Evolutionary conservation across 2,113 vertebrate genomes (phyloP), one percentile per base, ranked within the genome.

Genomic region (Numenius arquata): DNA sequence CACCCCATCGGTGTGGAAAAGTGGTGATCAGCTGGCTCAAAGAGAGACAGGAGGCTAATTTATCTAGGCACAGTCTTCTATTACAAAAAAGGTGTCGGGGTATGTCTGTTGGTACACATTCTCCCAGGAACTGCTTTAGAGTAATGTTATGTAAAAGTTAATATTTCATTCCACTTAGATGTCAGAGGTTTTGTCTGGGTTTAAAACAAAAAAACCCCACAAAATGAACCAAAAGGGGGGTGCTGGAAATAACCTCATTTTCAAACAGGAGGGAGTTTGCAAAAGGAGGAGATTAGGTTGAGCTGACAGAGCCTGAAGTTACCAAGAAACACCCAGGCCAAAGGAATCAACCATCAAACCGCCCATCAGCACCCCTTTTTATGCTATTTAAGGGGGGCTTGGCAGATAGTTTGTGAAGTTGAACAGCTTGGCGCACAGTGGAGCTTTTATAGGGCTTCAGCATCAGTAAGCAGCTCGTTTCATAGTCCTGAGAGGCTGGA

Each of bases 301-400:
- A 85, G 48, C 43, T 90, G 65, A 20, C 22, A 43, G 45, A 80
- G 40, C 56, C 40, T 61, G 55, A 96, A 80, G 30, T 67, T 88
- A 32, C 40, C 32, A 27, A 70, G 48, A 68, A 74, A 41, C 29
- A 55, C 30, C 38, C 29, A 70, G 56, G 29, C 26, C 61, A 48
- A 70, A 2, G 16, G 32, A 55, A 34, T 81, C 11, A 20, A 22
- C 43, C 34, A n/a, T 47, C 36, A 59, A 48, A 58, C 32, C 6
- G 1, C 66, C 26, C 20, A 22, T 27, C 34, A 79, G 34, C 36
- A 77, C 59, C 29, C 13, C 23, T 5, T 73, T 80, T 68, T 73
- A 32, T 0, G 0, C 29, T 73, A 3, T 62, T 58, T 45, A 85
- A 65, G 45, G n/a, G 38, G 20, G 17, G 9, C 41, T 83, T 25